Conservation (phyloP, 1,140 invertebrate species). For the Lepidurus apus region DNA sequence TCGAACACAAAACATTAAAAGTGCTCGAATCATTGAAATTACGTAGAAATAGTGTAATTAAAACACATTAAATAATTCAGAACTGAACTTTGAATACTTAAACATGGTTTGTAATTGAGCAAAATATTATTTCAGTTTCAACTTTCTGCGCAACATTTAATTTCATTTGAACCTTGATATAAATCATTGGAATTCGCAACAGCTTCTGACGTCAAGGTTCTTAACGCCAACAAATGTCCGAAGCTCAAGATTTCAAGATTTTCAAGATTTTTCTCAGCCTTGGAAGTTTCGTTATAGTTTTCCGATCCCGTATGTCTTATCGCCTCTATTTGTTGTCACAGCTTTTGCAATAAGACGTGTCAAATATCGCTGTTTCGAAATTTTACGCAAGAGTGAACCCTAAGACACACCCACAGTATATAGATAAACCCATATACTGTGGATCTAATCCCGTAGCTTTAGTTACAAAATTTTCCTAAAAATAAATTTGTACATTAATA, state of each 20-base stretch:
- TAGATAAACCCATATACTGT: neutral
- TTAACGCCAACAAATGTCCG: neutral
- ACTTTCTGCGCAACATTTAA: neutral
- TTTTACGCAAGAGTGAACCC: neutral
- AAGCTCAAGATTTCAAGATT: neutral
- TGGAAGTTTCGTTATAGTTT: neutral
- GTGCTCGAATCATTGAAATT: too few species aligned
- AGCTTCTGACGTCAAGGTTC: neutral
- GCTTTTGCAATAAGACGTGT: neutral
- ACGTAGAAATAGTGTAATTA: too few species aligned
- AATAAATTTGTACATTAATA: too few species aligned
- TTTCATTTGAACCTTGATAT: neutral
- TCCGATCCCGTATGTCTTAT: neutral
- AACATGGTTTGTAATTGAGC: too few species aligned
- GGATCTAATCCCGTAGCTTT: too few species aligned
- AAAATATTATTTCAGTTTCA: neutral
- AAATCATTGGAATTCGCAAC: neutral
- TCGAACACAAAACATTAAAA: too few species aligned
- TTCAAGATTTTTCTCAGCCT: neutral
- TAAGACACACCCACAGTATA: neutral
- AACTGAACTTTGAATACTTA: too few species aligned
- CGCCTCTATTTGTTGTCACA: neutral
- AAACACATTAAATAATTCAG: too few species aligned
- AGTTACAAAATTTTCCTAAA: too few species aligned
- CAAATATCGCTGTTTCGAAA: neutral